A percentile compares a stretch with the other conserved stretches of the same genome.
These are phyloP conservation scores for Typhlomys cinereus DNA, from an alignment of 2,113 vertebrate genomes.

Conservation along the genomic window DNA sequence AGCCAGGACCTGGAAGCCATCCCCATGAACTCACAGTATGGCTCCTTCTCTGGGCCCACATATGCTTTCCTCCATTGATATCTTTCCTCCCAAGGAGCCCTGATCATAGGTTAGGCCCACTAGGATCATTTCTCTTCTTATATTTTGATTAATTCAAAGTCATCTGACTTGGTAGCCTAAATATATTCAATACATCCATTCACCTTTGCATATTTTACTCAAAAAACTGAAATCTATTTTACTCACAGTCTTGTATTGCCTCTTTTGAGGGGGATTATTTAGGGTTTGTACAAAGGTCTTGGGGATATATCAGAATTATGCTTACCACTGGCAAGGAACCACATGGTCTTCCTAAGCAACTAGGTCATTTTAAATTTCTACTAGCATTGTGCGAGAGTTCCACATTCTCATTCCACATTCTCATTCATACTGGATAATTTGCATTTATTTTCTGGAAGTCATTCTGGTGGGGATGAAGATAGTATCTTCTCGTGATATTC, in stretches of 20 bases:
- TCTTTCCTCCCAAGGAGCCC: not conserved
- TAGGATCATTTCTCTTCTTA: not conserved
- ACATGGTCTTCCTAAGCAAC: not conserved
- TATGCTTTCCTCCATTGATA: not conserved
- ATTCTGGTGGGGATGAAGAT: not conserved
- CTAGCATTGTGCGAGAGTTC: not conserved
- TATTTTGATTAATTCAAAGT: conserved; percentile 39
- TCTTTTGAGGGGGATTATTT: not conserved
- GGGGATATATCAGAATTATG: not conserved
- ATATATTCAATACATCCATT: not conserved
- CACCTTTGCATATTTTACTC: not conserved
- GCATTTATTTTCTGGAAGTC: not conserved
- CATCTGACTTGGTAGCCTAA: conserved; percentile 1
- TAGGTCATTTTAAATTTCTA: not conserved
- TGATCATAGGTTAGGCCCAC: not conserved
- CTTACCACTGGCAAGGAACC: not conserved
- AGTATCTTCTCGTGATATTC: not conserved
- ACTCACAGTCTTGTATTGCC: not conserved
- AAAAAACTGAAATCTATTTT: not conserved
- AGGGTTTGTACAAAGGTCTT: not conserved
- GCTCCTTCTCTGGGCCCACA: not conserved
- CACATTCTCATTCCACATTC: not conserved
- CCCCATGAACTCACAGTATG: not conserved
- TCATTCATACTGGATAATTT: not conserved
- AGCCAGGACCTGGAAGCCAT: not conserved